These are phyloP conservation scores for Antennarius maculatus DNA, from an alignment of 2,797 vertebrate species.

Conservation along the genomic window DNA sequence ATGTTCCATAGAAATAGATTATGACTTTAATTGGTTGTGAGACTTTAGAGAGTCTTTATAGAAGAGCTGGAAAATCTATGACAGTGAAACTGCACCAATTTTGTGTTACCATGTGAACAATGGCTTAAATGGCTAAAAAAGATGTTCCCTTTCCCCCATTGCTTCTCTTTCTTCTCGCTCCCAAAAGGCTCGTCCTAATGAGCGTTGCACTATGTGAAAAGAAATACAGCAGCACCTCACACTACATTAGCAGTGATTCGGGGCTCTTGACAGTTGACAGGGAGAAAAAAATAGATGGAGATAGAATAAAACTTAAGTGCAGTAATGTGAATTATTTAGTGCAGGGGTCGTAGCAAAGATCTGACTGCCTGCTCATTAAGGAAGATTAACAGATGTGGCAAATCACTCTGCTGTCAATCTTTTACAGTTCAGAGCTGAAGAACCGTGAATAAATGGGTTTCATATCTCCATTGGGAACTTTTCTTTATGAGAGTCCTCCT, in stretches of 20 bases:
- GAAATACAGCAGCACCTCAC: slow-evolving; percentile 26
- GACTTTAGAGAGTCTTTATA: slow-evolving; percentile 21
- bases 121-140: slow-evolving; percentile 28
- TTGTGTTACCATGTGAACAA: slow-evolving; percentile 36
- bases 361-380: slow-evolving; percentile 75
- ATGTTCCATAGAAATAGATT: slow-evolving; percentile 13
- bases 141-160: slow-evolving; percentile 18
- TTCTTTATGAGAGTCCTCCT: slow-evolving; percentile 63
- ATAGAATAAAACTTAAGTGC: slow-evolving; percentile 72
- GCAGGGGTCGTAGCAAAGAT: slow-evolving; percentile 70
- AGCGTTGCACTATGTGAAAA: slow-evolving; percentile 32
- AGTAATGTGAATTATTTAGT: slow-evolving; percentile 81
- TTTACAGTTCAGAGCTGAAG: slow-evolving; percentile 62
- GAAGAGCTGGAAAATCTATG: slow-evolving; percentile 18
- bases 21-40: slow-evolving; percentile 30
- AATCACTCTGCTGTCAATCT: slow-evolving; percentile 78
- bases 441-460: slow-evolving; percentile 77
- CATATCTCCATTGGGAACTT: slow-evolving; percentile 62
- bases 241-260: slow-evolving; percentile 59
- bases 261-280: slow-evolving; percentile 69
- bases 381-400: slow-evolving; percentile 79
- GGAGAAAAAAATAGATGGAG: slow-evolving; percentile 61
- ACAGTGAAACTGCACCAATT: slow-evolving; percentile 34
- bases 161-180: slow-evolving; percentile 49
- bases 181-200: slow-evolving; percentile 53